Base-by-base conservation (phyloP, 2,797 vertebrate genomes). In the Falco novaeseelandiae region DNA sequence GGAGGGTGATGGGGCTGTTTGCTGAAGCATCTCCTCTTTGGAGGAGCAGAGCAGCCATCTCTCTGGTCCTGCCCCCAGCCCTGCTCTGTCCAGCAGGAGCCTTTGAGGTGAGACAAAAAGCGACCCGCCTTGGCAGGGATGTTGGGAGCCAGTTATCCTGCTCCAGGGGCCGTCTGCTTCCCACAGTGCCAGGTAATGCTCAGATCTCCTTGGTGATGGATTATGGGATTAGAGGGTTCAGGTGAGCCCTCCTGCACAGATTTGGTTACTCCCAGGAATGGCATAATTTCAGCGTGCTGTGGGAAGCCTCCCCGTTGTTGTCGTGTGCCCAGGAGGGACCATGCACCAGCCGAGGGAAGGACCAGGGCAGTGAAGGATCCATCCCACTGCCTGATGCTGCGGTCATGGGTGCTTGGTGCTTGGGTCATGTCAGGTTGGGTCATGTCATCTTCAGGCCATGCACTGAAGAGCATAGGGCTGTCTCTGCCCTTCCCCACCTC, bases 191-290 rank as follows among this genome's bases (percentile, higher is more conserved):
- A 59, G 89, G 89, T 49, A 54, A 15, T 10, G 79, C 69, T 16
- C 4, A 4, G 26, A 63, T 96, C 91, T 95, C 97, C 95, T 82
- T 95, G 94, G 96, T 21, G 91, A 97, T 2, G 49, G 96, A 95
- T 97, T 92, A 93, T 3, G 44, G 96, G 96, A 97, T 97, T 95
- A 96, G 34, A 32, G n/a, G 54, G 48, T 57, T 94, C 95, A 89
- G 83, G 87, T 88, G 83, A 94, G 65, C 49, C 9, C 62, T 90
- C 42, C 66, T 17, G 88, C 61, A 25, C 8, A 5, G 11, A 11
- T 34, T 69, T 2, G 1, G 30, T 44, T 67, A 26, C 85, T 70
- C 26, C 48, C 1, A 2, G 63, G 90, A 63, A 5, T 1, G 0
- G 51, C 27, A 30, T 20, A 5, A 0, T 44, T 21, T 63, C 2